phyloP scores from a whole-genome alignment of 2,113 vertebrate species.

The Sturnira hondurensis region DNA sequence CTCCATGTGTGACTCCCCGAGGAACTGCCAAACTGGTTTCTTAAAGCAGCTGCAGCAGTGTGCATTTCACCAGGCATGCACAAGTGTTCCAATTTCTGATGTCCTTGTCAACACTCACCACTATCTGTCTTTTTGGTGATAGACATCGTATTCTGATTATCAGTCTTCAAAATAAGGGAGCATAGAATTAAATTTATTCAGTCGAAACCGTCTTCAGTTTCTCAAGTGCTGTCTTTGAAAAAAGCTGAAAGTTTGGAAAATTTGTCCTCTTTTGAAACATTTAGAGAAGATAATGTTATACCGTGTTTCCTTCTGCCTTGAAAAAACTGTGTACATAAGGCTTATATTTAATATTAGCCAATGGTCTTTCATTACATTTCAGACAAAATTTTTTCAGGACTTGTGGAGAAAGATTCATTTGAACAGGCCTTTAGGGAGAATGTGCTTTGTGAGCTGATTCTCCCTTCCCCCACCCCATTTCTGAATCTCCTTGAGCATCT shows the following conservation, averaged over 20 bases:
- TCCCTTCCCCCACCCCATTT: not conserved
- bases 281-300: not conserved
- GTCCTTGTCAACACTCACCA: not conserved
- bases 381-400: not conserved
- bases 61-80: not conserved
- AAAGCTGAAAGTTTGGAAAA: not conserved
- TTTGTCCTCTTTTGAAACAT: not conserved
- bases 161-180: conserved; percentile 4
- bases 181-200: not conserved
- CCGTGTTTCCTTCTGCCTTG: not conserved
- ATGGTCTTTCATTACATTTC: not conserved
- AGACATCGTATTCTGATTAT: not conserved
- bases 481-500: not conserved
- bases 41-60: not conserved
- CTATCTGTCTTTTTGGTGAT: not conserved
- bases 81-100: not conserved
- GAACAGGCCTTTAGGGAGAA: not conserved
- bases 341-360: not conserved
- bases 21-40: not conserved
- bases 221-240: conserved; percentile 3
- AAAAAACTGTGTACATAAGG: not conserved
- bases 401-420: not conserved
- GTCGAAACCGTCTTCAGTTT: not conserved
- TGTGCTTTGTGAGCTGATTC: not conserved
- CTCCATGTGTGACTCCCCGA: not conserved